Evolutionary conservation across 2,797 vertebrate species (phyloP), one percentile per base, ranked within the genome.

Genomic region (Notamacropus eugenii): DNA sequence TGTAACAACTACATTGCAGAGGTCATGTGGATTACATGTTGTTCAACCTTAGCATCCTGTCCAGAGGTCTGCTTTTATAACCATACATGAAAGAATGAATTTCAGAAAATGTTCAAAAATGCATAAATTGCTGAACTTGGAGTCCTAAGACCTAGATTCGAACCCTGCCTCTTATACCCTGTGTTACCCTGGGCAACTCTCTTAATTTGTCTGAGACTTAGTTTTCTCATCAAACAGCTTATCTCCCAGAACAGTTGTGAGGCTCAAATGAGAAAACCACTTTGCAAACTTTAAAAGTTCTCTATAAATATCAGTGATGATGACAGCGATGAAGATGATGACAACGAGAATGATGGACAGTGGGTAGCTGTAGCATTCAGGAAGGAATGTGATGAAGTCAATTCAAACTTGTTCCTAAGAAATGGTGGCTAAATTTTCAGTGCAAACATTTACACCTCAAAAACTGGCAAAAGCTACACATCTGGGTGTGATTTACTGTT

Each of bases 141-240:
- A 46, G 2, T 82, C 40, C n/a, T 82, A 46, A 82, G 40, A 46
- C 40, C 40, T 46, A 50, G 3, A 46, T 87, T 50, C 8, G 9
- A 46, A 50, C 40, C 4, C 8, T 87, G 74, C 22, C 74, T 87
- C 19, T 82, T 82, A 27, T 27, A 87, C 27, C 22, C n/a, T n/a
- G 16, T 19, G n/a, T n/a, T n/a, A 67, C 5, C 8, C 2, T 24
- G 22, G 55, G n/a, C 46, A 46, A 27, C 12, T 95, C 27, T 62
- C 28, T 94, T 92, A 55, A 90, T 95, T 59, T 59, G 56, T 27
- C 58, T 3, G 16, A 57, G 54, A 56, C 90, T 74, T 9, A 46
- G 0, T 9, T 95, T 96, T 95, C 90, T 54, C 87, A 62, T 62
- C 11, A 96, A 40, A n/a, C 13, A 46, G 28, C 94, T 92, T 52